Evolutionary conservation across 2,113 vertebrate genomes (phyloP).

Genomic region (Saiga tatarica): DNA sequence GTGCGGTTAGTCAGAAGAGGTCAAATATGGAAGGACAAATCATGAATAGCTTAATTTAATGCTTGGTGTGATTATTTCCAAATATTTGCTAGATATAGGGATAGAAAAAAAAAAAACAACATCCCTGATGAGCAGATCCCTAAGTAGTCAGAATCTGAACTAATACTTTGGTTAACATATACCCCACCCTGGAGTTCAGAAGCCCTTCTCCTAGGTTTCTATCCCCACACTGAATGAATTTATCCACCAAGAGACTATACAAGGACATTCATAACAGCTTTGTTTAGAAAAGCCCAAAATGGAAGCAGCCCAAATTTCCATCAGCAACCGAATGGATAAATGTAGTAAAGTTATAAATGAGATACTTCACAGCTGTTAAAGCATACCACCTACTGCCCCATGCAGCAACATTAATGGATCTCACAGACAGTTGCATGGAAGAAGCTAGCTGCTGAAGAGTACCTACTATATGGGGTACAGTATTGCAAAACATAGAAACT

Average conservation of each 20-base stretch:
- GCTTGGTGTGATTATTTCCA: neutral
- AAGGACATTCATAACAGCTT: neutral
- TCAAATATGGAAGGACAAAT: constrained; percentile 65
- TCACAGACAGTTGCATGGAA: neutral
- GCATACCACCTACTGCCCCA: neutral
- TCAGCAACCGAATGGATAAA: neutral
- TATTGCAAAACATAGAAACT: neutral
- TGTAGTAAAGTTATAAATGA: neutral
- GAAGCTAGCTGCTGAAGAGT: neutral
- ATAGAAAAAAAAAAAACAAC: neutral
- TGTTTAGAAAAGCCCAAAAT: neutral
- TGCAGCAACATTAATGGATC: neutral
- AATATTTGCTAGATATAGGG: neutral
- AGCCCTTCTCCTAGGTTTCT: neutral
- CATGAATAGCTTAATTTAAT: constrained; percentile 38
- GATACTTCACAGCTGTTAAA: neutral
- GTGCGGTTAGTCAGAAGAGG: constrained; percentile 75
- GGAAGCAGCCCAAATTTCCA: neutral
- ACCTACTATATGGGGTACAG: neutral
- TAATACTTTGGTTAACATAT: neutral
- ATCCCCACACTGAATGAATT: neutral
- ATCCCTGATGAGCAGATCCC: neutral
- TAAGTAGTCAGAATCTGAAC: neutral
- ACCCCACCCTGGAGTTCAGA: neutral
- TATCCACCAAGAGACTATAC: neutral